Evolutionary conservation across 2,113 vertebrate species (phyloP).

Genomic region (Castor canadensis): DNA sequence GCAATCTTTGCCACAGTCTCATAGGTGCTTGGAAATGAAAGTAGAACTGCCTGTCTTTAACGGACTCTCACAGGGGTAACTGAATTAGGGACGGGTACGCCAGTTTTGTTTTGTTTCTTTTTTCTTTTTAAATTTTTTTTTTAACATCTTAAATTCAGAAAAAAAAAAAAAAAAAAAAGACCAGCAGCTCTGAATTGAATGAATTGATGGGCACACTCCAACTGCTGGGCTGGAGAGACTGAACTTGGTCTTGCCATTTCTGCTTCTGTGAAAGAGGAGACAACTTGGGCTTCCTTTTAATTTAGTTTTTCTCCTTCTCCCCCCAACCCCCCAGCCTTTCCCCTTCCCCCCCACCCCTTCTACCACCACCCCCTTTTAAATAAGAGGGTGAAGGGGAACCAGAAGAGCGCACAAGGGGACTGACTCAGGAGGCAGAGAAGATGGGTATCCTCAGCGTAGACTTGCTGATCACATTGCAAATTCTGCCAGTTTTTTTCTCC

Average conservation of each 20-base stretch:
- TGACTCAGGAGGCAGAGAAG: constrained; percentile 80
- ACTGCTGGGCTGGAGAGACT: constrained; percentile 77
- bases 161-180: constrained; percentile 51
- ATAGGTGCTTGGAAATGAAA: constrained; percentile 85
- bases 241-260: constrained; percentile 78
- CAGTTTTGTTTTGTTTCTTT: constrained; percentile 48
- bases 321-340: not conserved
- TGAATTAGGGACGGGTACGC: constrained; percentile 79
- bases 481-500: constrained; percentile 97
- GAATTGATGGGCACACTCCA: constrained; percentile 74
- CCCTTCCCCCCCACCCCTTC: constrained; percentile 33
- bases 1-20: constrained; percentile 82
- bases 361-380: constrained; percentile 74
- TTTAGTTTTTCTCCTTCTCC: constrained; percentile 69
- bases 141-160: constrained; percentile 81
- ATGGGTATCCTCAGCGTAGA: constrained; percentile 95
- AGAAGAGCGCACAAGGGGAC: constrained; percentile 75
- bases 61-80: constrained; percentile 82
- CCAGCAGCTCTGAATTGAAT: constrained; percentile 80
- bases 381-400: constrained; percentile 78
- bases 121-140: constrained; percentile 44
- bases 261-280: constrained; percentile 75
- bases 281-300: constrained; percentile 72
- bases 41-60: constrained; percentile 82
- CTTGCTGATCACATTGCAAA: constrained; percentile 95